Base-by-base conservation (phyloP, 1,140 invertebrate species). In the Armadillidium nasatum region DNA sequence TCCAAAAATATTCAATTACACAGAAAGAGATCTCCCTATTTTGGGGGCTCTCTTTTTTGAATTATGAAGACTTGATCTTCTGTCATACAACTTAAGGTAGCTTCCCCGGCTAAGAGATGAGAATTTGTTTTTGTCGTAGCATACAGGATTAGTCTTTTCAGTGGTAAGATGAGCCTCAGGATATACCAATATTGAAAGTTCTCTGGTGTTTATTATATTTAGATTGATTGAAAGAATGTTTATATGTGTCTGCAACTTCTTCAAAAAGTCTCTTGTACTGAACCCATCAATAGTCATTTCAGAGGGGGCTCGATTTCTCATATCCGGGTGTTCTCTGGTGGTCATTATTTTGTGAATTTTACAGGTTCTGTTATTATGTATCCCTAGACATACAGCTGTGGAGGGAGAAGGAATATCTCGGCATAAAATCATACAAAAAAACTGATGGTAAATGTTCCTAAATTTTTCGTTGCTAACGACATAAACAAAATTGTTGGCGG, bases 401-500 rank as follows among this genome's bases (percentile, higher is more conserved):
- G 50, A 60, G 1, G 11, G 50, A 4, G 50, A 60, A 3, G 11
- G 11, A 60, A 60, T 60, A 7, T 60, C 50, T 60, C 50, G 1
- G 50, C 50, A 60, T 60, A 60, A 60, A 60, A 60, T 1, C 11
- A 60, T 15, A 19, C 50, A 60, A 7, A 60, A 60, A 13, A 60
- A 19, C 19, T 60, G 50, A 13, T 7, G 50, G 19, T 60, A 60
- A 60, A 19, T 7, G 7, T 60, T 60, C 19, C 50, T 60, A 60
- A 3, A 60, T 60, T 60, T 60, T 60, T 60, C 50, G 19, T 60
- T 60, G 50, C 50, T 60, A 7, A 60, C 50, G 10, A 78, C 80
- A 50, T 81, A 81, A 50, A 81, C 78, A 72, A 81, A 77, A 71
- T 80, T 80, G 75, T 81, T 81, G 60, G 75, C 67, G 44, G 71